A percentile compares a stretch with the other conserved stretches of the same genome.
Evolutionary conservation across 2,888 invertebrate genomes (phyloP).

Genomic region (Encarsia formosa): DNA sequence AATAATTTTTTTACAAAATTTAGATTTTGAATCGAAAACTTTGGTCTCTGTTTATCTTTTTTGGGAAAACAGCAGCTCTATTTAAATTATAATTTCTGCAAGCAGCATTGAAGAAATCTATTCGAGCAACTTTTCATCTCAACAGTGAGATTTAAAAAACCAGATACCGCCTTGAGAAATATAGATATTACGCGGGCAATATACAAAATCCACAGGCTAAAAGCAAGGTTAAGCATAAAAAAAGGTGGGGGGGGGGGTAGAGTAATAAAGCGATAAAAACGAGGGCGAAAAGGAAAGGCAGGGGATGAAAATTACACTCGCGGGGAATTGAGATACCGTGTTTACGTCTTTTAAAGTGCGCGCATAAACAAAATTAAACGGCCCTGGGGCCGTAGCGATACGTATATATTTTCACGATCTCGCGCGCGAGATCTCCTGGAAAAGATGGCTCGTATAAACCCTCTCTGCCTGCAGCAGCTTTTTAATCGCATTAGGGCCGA

Average conservation of each 20-base stretch:
- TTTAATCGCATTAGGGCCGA: constrained; percentile 5
- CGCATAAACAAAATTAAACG: constrained; percentile 51
- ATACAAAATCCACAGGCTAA: constrained; percentile 14
- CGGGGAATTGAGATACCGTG: constrained; percentile 50
- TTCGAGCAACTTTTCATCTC: too few species aligned
- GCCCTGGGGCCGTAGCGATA: constrained; percentile 24
- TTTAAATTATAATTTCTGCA: too few species aligned
- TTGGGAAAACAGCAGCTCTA: too few species aligned
- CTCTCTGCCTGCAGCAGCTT: too few species aligned
- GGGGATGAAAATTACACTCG: constrained; percentile 45
- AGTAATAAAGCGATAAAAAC: not conserved
- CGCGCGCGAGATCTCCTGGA: too few species aligned
- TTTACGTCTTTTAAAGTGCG: constrained; percentile 49
- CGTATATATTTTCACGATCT: constrained; percentile 13
- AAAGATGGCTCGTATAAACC: too few species aligned
- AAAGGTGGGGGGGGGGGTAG: constrained; percentile 5
- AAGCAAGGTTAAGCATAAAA: constrained; percentile 24
- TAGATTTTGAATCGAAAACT: too few species aligned
- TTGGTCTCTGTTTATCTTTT: too few species aligned
- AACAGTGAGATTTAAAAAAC: too few species aligned
- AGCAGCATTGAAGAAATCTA: too few species aligned
- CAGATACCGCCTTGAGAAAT: too few species aligned
- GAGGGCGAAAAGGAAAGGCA: constrained; percentile 28
- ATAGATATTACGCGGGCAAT: constrained; percentile 14
- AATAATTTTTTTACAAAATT: too few species aligned